Evolutionary conservation across 2,113 vertebrate species (phyloP), one percentile per base, ranked within the genome.

Genomic region (Benitochromis conjunctus): DNA sequence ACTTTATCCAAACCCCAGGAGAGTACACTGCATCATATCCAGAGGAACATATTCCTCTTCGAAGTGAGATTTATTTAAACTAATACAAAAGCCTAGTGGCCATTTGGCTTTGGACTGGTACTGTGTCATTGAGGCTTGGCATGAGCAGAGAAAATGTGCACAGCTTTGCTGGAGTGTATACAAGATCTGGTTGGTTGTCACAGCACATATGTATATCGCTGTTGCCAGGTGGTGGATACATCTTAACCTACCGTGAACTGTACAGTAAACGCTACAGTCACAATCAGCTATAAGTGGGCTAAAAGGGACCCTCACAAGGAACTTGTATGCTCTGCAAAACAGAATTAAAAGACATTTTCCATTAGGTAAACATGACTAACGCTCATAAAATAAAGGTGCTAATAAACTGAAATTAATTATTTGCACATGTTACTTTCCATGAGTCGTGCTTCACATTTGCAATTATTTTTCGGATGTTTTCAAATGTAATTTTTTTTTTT

Each of bases 1-100:
- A 84, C 89, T 90, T 86, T 69, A 89, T 90, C 86, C 83, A 94
- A 88, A 88, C 82, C 82, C 54, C 88, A 38, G 86, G 76, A 84
- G 81, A 79, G 48, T 55, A 54, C 82, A 80, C 21, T 84, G 66
- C 82, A 81, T 88, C 87, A 60, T 80, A 71, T 88, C 88, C 78
- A 80, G 80, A 46, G 82, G 79, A 89, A 79, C 54, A 69, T 60
- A 82, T 85, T 86, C 82, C 57, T 60, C 79, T 92, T 76, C 64
- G 82, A 81, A 86, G 53, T 58, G 81, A 60, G 66, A 88, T 92
- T 84, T 86, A 86, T 91, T 87, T 85, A 82, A 89, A 89, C 64
- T 69, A 84, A 88, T 74, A 92, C 87, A 92, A 86, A 93, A 80
- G 51, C 83, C 85, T 46, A 36, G 66, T 79, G 86, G 88, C 82